Base-by-base conservation (phyloP, 2,888 invertebrate species). In the Sinelater perroti region DNA sequence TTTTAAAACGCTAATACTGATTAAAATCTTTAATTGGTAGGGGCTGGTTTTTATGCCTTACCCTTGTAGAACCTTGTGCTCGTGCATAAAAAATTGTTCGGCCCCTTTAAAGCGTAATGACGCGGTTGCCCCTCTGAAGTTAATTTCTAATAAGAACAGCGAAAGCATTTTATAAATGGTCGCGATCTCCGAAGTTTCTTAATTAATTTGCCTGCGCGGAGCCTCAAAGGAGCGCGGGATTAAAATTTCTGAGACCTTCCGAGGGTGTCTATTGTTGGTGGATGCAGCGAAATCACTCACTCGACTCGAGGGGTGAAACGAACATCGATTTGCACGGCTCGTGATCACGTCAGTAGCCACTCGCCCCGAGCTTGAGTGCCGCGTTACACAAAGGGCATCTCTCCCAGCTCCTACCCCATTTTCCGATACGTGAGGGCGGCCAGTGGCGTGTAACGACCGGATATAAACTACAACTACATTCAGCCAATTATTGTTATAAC, bases 301-400 rank as follows among this genome's bases (percentile, higher is more conserved):
- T 55, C 42, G 46, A 47, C 28, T 68, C 64, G 68, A 69, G 71
- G 73, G 73, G 70, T 67, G 73, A 74, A 74, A 68, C 73, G 74
- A 74, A 76, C 76, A 76, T 76, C 76, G 75, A 76, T 76, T 76
- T 75, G 74, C 74, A 75, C 75, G 75, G 73, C 69, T 74, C 72
- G 74, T 76, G 76, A 76, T 75, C 75, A 74, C 74, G 74, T 75
- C 75, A 75, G 73, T 73, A 72, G 74, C 74, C 74, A 75, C 75
- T 75, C 74, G 72, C 67, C 72, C 73, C 42, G 50, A 56, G 52
- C 72, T 72, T 72, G 71, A 71, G 69, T 65, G 68, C 67, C 61
- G 67, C 63, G 69, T 71, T 70, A 72, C 72, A 73, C 73, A 73
- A 74, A 74, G 68, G 68, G 62, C 63, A 63, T 62, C 56, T 60